Conservation (phyloP, 2,888 invertebrate species). For the Bhutanitis thaidina region DNA sequence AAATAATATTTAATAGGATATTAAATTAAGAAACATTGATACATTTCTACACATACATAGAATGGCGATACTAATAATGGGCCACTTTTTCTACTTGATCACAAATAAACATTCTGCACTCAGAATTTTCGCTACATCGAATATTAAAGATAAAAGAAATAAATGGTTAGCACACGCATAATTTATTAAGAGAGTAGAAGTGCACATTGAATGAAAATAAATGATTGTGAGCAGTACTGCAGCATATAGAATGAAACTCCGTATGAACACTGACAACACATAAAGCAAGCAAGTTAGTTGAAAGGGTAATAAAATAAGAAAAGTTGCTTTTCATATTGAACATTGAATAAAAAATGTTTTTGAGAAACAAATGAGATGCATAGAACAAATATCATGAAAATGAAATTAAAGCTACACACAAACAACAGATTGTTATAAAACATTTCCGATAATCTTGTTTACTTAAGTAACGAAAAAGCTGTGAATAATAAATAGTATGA, state of each 20-base stretch:
- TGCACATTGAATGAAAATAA: neutral
- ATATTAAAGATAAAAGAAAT: too few relatives aligned
- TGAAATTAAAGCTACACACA: conserved; percentile 14
- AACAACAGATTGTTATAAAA: conserved; percentile 12
- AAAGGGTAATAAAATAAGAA: too few relatives aligned
- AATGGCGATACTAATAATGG: too few relatives aligned
- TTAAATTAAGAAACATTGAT: too few relatives aligned
- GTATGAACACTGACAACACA: conserved; percentile 5
- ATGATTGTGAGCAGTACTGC: conserved; percentile 14
- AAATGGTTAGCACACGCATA: too few relatives aligned
- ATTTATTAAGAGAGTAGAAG: neutral
- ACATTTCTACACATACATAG: too few relatives aligned
- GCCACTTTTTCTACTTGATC: too few relatives aligned
- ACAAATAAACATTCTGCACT: too few relatives aligned
- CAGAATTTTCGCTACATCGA: too few relatives aligned
- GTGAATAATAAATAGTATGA: conserved; percentile 9
- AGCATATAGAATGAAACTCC: conserved; percentile 4
- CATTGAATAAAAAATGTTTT: conserved; percentile 7
- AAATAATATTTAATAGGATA: too few relatives aligned
- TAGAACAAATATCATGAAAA: conserved; percentile 5
- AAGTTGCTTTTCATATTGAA: conserved; percentile 13
- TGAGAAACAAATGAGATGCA: conserved; percentile 7
- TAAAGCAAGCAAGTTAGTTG: conserved; percentile 18
- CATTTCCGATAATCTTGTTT: conserved; percentile 5
- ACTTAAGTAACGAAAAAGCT: conserved; percentile 7